Conservation (phyloP, 2,888 invertebrate genomes). For the Lepidonotus clava region DNA sequence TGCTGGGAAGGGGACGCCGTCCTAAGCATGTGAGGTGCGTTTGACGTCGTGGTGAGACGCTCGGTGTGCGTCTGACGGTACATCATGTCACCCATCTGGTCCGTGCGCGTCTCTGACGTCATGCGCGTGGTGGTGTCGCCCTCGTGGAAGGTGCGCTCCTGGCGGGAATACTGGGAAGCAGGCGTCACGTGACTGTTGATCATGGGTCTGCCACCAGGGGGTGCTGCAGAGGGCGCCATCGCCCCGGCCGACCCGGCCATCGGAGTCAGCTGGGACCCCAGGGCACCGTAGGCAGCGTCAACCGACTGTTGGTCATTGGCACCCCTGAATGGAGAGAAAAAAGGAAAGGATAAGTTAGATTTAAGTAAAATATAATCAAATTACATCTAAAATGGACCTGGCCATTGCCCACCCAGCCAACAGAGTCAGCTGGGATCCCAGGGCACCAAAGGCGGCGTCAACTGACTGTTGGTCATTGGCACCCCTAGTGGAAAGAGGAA, state of each 20-base stretch:
- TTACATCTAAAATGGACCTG: too few relatives aligned
- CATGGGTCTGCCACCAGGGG: neutral
- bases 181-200: slow-evolving; percentile 42
- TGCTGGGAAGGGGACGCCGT: neutral
- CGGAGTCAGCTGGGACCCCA: slow-evolving; percentile 42
- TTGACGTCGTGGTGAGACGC: slow-evolving; percentile 37
- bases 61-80: slow-evolving; percentile 57
- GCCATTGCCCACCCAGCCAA: too few relatives aligned
- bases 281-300: slow-evolving; percentile 56
- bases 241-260: neutral
- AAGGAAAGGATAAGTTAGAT: neutral
- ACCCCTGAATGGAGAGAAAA: slow-evolving; percentile 50
- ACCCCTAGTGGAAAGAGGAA: slow-evolving; percentile 50
- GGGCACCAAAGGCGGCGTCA: slow-evolving; percentile 56
- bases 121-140: slow-evolving; percentile 57
- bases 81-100: slow-evolving; percentile 58
- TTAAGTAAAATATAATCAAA: too few relatives aligned
- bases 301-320: slow-evolving; percentile 53
- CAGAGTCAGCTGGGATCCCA: slow-evolving; percentile 51
- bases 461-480: slow-evolving; percentile 53
- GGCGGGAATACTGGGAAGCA: slow-evolving; percentile 7
- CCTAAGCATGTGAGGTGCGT: neutral
- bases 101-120: slow-evolving; percentile 57
- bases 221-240: slow-evolving; percentile 32
- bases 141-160: slow-evolving; percentile 55